Evolutionary conservation across 2,888 invertebrate genomes (phyloP).

Genomic region (Cephus rjabovi): DNA sequence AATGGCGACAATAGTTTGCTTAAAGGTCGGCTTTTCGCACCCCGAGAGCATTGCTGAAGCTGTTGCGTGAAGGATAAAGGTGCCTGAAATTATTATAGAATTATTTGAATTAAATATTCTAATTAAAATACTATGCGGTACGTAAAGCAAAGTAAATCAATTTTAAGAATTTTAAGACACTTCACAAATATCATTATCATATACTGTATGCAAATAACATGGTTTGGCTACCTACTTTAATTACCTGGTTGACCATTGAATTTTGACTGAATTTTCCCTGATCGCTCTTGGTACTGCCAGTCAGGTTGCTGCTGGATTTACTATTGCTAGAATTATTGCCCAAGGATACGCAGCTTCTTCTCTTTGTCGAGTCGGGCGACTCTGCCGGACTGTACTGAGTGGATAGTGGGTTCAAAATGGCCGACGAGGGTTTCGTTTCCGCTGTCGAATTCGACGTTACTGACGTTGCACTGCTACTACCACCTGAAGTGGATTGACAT

Average conservation of each 20-base stretch:
- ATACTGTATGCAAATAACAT: not conserved
- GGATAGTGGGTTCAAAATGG: slow-evolving; percentile 69
- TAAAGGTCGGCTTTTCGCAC: slow-evolving; percentile 74
- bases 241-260: slow-evolving; percentile 61
- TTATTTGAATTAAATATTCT: slow-evolving; percentile 26
- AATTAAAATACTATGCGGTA: slow-evolving; percentile 19
- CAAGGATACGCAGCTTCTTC: slow-evolving; percentile 71
- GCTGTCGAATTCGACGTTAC: slow-evolving; percentile 70
- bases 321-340: slow-evolving; percentile 82
- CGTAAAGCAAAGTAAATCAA: not conserved
- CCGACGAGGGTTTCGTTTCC: slow-evolving; percentile 74
- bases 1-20: slow-evolving; percentile 72
- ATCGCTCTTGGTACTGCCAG: slow-evolving; percentile 75
- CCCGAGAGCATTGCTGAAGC: slow-evolving; percentile 85
- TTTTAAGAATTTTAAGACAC: not conserved
- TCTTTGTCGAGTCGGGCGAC: slow-evolving; percentile 67
- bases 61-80: slow-evolving; percentile 93
- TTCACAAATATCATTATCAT: not conserved
- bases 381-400: slow-evolving; percentile 67
- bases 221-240: slow-evolving; percentile 43
- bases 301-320: slow-evolving; percentile 83
- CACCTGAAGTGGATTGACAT: slow-evolving; percentile 46
- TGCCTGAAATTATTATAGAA: slow-evolving; percentile 58
- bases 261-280: slow-evolving; percentile 66
- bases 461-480: slow-evolving; percentile 66